These are phyloP conservation scores for Drosophila rellima DNA, from an alignment of 2,888 invertebrate species.

Conservation along the genomic window DNA sequence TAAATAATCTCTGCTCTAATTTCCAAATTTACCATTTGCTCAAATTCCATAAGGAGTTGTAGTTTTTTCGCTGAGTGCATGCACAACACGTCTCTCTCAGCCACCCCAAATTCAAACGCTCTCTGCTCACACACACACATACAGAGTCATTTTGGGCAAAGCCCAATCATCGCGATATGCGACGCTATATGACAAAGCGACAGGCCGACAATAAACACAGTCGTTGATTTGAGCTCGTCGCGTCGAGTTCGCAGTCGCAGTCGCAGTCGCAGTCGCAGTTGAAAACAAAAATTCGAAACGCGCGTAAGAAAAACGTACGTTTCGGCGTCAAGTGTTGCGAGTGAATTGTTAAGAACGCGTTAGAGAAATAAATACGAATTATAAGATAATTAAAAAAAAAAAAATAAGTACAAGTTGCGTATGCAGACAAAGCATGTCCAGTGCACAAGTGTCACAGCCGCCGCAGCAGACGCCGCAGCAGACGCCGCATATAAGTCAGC, in stretches of 20 bases:
- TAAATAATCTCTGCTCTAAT: too few species aligned
- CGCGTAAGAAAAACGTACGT: constrained; percentile 13
- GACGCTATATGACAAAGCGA: constrained; percentile 75
- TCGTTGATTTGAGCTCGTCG: constrained; percentile 82
- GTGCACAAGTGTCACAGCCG: constrained; percentile 85
- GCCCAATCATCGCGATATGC: constrained; percentile 52
- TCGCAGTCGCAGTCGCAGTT: constrained; percentile 39
- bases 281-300: constrained; percentile 5
- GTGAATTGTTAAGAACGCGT: constrained; percentile 8
- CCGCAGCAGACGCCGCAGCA: constrained; percentile 73
- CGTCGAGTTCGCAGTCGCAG: constrained; percentile 57
- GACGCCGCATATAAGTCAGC: constrained; percentile 83
- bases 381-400: neutral
- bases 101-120: constrained; percentile 28
- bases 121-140: constrained; percentile 29
- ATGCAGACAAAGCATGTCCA: constrained; percentile 82
- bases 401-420: constrained; percentile 12
- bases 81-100: constrained; percentile 23
- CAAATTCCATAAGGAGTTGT: neutral
- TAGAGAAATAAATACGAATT: neutral
- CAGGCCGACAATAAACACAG: constrained; percentile 71
- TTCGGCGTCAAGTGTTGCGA: constrained; percentile 20
- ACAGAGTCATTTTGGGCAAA: constrained; percentile 24
- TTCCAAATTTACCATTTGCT: neutral
- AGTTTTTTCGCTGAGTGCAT: constrained; percentile 26